Evolutionary conservation across 2,888 invertebrate genomes (phyloP).

Genomic region (Phengaris alcon): DNA sequence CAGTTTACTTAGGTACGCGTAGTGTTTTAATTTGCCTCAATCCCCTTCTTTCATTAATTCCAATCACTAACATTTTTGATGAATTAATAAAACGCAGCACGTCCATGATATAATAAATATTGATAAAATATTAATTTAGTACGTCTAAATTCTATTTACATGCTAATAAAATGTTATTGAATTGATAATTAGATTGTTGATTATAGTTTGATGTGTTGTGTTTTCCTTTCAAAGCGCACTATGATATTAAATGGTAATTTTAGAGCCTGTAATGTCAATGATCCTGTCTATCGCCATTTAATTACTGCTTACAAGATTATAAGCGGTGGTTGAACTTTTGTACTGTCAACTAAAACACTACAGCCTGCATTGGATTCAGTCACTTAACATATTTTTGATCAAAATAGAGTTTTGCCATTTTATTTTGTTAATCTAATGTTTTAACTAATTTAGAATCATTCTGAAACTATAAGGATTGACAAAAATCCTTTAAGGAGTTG

Average conservation of each 20-base stretch:
- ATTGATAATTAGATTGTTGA: neutral
- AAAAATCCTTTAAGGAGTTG: too few relatives aligned
- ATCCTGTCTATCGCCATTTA: constrained; percentile 5
- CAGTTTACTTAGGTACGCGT: too few relatives aligned
- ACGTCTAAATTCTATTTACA: neutral
- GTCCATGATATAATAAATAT: neutral
- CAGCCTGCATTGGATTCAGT: neutral
- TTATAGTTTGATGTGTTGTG: constrained; percentile 11
- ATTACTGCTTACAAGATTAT: constrained; percentile 6
- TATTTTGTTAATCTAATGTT: too few relatives aligned
- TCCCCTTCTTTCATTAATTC: neutral
- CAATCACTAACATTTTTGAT: neutral
- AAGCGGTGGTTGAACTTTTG: neutral
- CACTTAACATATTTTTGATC: too few relatives aligned
- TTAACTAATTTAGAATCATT: too few relatives aligned
- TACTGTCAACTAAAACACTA: neutral
- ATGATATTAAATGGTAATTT: constrained; percentile 7
- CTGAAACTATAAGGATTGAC: too few relatives aligned
- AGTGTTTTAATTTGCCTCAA: neutral
- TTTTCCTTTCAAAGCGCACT: neutral
- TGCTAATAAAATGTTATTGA: constrained; percentile 1
- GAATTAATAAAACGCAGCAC: neutral
- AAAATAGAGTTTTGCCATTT: too few relatives aligned
- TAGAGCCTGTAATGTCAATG: neutral
- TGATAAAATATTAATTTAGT: neutral